Base-by-base conservation (phyloP, 2,888 invertebrate genomes). In the Petrolisthes manimaculis region DNA sequence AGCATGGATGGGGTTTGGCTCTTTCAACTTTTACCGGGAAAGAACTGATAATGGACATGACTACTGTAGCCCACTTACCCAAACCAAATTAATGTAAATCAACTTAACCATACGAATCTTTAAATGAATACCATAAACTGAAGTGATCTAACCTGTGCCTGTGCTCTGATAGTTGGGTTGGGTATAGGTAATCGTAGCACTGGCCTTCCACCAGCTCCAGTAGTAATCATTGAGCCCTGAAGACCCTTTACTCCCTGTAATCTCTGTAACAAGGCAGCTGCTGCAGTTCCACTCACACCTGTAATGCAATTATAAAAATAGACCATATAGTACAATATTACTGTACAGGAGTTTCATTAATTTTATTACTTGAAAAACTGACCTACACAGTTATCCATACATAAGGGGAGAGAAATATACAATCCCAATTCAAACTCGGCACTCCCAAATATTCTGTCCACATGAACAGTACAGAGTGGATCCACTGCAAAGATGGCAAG, bases 221-320 rank as follows among this genome's bases (percentile, higher is more conserved):
- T 87, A 18, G 90, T 91, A 51, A 91, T 88, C 78, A 88, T 89
- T 5, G 90, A 91, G 3, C 90, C 90, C 84, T 91, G 90, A 14
- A 91, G 84, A 55, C 86, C 88, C 83, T 89, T 89, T 8, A 91
- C 56, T 4, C 87, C 83, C 37, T 87, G 89, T n/a, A 90, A 69
- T 12, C 89, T 81, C 61, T 91, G 90, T 37, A 91, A 82, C 5
- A 91, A 71, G 24, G 90, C 86, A 9, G 84, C 88, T 55, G 90
- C 90, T 54, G 89, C 89, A 53, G 74, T 89, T 9, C 89, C 88
- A 78, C 89, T 90, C 8, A 89, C 86, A 61, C 89, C 89, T 89
- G 71, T 24, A 55, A 82, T 56, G 18, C 12, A n/a, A 37, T 51
- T 21, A 54, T 24, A 24, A 3, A 71, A 56, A 83, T 79, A n/a